phyloP scores from a whole-genome alignment of 2,797 vertebrate genomes.

The Gallinago stenura region DNA sequence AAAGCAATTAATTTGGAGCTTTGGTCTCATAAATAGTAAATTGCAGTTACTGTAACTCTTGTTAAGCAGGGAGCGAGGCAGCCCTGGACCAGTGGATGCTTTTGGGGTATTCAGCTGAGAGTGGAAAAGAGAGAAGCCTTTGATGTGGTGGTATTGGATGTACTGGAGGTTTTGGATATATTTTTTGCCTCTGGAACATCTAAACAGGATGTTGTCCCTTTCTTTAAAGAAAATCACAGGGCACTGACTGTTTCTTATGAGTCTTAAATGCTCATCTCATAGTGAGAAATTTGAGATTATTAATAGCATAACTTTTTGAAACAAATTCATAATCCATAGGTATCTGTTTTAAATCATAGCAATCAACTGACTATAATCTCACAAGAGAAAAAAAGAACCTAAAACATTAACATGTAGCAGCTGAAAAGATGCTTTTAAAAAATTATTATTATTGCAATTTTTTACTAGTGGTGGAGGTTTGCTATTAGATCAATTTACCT shows the following conservation, averaged over 20 bases:
- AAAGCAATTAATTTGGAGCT: not conserved
- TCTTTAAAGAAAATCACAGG: not conserved
- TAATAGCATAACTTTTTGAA: not conserved
- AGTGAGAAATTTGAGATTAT: not conserved
- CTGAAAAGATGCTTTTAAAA: not conserved
- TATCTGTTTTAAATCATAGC: not conserved
- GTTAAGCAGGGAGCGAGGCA: not conserved
- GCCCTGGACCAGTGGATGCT: not conserved
- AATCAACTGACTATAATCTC: not conserved
- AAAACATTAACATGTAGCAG: not conserved
- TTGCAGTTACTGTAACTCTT: not conserved
- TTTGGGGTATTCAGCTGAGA: not conserved
- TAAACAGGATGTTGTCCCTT: not conserved
- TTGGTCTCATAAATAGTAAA: not conserved
- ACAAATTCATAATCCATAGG: not conserved
- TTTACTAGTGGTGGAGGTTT: not conserved
- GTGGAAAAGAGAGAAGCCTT: not conserved
- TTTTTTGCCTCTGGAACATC: not conserved
- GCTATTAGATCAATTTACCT: not conserved
- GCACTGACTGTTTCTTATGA: not conserved
- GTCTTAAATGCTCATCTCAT: not conserved
- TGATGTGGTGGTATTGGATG: not conserved
- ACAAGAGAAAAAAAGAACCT: rapidly evolving
- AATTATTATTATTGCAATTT: not conserved
- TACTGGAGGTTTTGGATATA: not conserved